These are phyloP conservation scores for Panorpa germanica DNA, from an alignment of 2,888 invertebrate genomes.

Conservation along the genomic window DNA sequence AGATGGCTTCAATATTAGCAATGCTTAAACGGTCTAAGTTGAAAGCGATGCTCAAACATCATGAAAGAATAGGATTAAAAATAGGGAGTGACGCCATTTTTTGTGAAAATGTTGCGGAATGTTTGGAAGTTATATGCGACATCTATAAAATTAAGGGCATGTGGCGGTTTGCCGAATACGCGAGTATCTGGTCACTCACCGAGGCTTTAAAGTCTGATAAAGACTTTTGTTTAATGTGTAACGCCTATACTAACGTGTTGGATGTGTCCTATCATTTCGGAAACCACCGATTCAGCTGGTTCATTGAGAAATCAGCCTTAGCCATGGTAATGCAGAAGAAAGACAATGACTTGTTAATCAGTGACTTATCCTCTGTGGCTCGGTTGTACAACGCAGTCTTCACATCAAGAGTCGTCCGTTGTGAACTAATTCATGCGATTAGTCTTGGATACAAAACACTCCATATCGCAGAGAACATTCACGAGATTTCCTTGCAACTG, in stretches of 20 bases:
- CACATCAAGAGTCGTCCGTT: neutral
- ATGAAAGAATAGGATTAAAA: too few relatives aligned
- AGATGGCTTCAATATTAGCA: neutral
- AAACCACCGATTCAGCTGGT: neutral
- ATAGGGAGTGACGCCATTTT: too few relatives aligned
- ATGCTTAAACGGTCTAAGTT: slow-evolving; percentile 12
- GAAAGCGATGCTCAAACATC: slow-evolving; percentile 18
- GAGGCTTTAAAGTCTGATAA: slow-evolving; percentile 29
- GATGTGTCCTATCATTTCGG: slow-evolving; percentile 15
- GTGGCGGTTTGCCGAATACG: slow-evolving; percentile 28
- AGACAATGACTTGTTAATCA: slow-evolving; percentile 20
- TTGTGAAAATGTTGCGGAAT: too few relatives aligned
- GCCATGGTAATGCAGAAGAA: slow-evolving; percentile 18
- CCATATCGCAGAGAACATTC: slow-evolving; percentile 1
- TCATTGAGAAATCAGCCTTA: slow-evolving; percentile 11
- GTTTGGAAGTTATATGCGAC: slow-evolving; percentile 11
- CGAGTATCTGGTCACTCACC: slow-evolving; percentile 35
- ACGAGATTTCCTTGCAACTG: neutral
- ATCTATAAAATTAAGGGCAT: slow-evolving; percentile 16
- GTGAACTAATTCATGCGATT: neutral
- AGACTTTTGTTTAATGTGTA: slow-evolving; percentile 31
- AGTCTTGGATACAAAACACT: slow-evolving; percentile 3
- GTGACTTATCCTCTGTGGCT: slow-evolving; percentile 21
- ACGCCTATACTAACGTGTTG: slow-evolving; percentile 33
- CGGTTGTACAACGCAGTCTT: slow-evolving; percentile 19